Conservation (phyloP, 1,140 invertebrate genomes). For the Ceratina japonica region DNA sequence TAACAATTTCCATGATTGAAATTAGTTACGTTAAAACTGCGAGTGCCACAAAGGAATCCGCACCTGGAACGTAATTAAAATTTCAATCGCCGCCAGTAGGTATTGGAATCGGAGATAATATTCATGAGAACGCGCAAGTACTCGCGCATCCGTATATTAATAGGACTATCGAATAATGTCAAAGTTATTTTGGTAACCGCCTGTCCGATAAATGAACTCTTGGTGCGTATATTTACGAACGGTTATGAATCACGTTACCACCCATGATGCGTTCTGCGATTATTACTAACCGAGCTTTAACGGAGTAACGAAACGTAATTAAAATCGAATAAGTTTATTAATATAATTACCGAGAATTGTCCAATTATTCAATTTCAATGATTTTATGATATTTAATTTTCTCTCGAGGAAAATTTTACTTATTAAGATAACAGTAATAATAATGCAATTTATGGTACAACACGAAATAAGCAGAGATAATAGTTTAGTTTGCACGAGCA, state of each 20-base stretch:
- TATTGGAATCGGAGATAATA: conserved; percentile 7
- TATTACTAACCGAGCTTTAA: not conserved
- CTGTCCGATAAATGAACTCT: not conserved
- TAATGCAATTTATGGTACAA: no score
- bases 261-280: not conserved
- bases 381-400: not conserved
- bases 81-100: conserved; percentile 1
- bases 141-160: not conserved
- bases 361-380: not conserved
- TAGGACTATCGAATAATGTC: conserved; percentile 12
- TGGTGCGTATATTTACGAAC: not conserved
- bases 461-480: no score
- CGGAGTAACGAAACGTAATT: conserved; percentile 8
- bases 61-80: conserved; percentile 23
- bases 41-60: not conserved
- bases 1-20: conserved; percentile 10
- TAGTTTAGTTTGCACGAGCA: no score
- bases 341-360: not conserved
- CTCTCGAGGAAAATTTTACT: not conserved
- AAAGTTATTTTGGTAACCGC: conserved; percentile 2
- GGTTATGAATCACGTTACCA: not conserved
- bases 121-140: not conserved
- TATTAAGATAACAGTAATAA: no score
- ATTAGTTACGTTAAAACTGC: conserved; percentile 4
- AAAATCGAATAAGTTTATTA: conserved; percentile 18